phyloP scores from a whole-genome alignment of 2,888 invertebrate species.

The Andrena minutula region DNA sequence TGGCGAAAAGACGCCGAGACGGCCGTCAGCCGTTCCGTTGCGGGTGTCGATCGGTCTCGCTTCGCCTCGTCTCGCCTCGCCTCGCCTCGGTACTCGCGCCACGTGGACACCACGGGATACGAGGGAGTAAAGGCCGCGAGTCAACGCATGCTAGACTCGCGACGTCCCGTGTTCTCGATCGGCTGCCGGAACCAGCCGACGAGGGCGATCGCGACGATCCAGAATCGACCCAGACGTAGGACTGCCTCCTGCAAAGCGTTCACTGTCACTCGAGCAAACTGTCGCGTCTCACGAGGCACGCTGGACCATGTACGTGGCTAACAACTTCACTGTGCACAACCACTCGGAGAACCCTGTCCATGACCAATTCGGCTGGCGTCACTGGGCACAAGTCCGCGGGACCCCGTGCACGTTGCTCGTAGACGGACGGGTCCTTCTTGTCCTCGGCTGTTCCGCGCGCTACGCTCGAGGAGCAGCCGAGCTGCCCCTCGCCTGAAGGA shows the following conservation, averaged over 20 bases:
- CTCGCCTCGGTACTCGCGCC: slow-evolving; percentile 76
- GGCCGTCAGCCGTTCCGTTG: slow-evolving; percentile 80
- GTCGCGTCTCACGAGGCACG: slow-evolving; percentile 42
- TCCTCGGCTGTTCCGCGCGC: slow-evolving; percentile 26
- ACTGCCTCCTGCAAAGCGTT: slow-evolving; percentile 33
- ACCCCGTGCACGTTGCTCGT: slow-evolving; percentile 2
- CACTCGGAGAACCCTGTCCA: slow-evolving; percentile 68
- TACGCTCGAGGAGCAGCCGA: slow-evolving; percentile 52
- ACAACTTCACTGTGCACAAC: slow-evolving; percentile 70
- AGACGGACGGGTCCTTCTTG: slow-evolving; percentile 25
- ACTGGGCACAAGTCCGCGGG: slow-evolving; percentile 35
- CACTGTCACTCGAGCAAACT: slow-evolving; percentile 60
- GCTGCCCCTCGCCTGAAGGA: slow-evolving; percentile 47
- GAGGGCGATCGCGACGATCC: slow-evolving; percentile 41
- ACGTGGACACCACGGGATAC: slow-evolving; percentile 75
- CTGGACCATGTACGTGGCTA: slow-evolving; percentile 47
- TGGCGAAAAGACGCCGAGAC: background rate
- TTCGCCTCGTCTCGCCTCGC: slow-evolving; percentile 76
- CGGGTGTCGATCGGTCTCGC: slow-evolving; percentile 66
- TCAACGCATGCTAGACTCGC: slow-evolving; percentile 42
- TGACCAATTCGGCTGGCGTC: slow-evolving; percentile 55
- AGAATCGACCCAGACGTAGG: slow-evolving; percentile 16
- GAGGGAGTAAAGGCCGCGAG: slow-evolving; percentile 55
- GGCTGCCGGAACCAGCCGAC: slow-evolving; percentile 43
- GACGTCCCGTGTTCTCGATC: slow-evolving; percentile 8